These are phyloP conservation scores for Lepidurus couesii DNA, from an alignment of 1,140 invertebrate genomes.

Conservation along the genomic window DNA sequence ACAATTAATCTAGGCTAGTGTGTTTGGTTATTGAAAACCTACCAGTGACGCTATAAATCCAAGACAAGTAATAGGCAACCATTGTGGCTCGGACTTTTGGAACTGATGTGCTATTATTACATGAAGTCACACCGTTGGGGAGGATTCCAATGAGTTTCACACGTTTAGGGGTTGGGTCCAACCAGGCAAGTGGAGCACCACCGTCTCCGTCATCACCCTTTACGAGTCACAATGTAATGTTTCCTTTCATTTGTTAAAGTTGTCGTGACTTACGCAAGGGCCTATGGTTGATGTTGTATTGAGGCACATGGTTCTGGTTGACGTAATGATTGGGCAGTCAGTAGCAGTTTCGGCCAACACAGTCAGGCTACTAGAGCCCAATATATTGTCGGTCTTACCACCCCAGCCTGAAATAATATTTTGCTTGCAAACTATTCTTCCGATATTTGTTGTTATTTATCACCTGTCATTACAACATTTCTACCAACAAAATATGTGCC, in stretches of 20 bases:
- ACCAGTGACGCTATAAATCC: background rate
- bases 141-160: background rate
- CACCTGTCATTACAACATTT: background rate
- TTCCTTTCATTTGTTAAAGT: no score
- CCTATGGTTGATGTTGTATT: no score
- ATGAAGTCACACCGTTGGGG: background rate
- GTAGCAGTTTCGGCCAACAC: no score
- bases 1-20: no score
- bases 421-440: background rate
- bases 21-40: background rate
- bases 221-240: no score
- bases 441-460: background rate
- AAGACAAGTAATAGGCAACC: background rate
- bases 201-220: no score
- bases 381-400: background rate
- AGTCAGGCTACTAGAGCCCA: background rate
- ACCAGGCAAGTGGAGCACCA: background rate
- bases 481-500: background rate
- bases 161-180: background rate
- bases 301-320: no score
- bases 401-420: background rate
- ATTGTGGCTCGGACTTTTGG: background rate
- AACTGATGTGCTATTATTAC: background rate
- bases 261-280: no score
- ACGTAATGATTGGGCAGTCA: no score